phyloP scores from a whole-genome alignment of 1,140 invertebrate species.

The Alviniconcha marisindica region DNA sequence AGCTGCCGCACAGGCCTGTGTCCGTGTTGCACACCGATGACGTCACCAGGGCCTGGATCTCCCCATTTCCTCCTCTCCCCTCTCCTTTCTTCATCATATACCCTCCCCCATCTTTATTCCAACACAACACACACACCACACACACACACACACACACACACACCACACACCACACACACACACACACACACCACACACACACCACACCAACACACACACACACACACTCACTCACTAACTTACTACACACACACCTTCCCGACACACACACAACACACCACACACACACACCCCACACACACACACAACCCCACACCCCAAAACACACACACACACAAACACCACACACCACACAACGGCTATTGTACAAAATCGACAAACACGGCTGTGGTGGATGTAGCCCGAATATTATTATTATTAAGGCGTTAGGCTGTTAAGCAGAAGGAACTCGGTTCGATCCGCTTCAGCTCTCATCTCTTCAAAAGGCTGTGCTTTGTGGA shows the following conservation, averaged over 20 bases:
- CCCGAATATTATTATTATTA: too few species aligned
- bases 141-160: background rate
- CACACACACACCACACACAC: conserved; percentile 1
- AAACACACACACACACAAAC: too few species aligned
- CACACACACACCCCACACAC: too few species aligned
- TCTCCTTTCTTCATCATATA: background rate
- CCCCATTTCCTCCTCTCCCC: too few species aligned
- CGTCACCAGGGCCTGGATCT: conserved; percentile 3
- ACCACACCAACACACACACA: conserved; percentile 1
- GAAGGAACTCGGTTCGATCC: too few species aligned
- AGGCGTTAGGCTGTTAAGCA: too few species aligned
- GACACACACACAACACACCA: background rate
- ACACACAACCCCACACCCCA: background rate
- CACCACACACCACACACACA: background rate
- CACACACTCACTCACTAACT: background rate
- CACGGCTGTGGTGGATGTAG: too few species aligned
- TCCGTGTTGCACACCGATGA: background rate
- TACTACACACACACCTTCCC: too few species aligned
- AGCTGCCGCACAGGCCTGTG: background rate
- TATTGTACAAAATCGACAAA: too few species aligned
- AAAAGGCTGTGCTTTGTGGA: too few species aligned
- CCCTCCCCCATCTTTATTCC: background rate
- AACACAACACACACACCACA: background rate
- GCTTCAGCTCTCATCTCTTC: too few species aligned
- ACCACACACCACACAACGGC: too few species aligned